Evolutionary conservation across 2,888 invertebrate genomes (phyloP).

Genomic region (Anthophora plumipes): DNA sequence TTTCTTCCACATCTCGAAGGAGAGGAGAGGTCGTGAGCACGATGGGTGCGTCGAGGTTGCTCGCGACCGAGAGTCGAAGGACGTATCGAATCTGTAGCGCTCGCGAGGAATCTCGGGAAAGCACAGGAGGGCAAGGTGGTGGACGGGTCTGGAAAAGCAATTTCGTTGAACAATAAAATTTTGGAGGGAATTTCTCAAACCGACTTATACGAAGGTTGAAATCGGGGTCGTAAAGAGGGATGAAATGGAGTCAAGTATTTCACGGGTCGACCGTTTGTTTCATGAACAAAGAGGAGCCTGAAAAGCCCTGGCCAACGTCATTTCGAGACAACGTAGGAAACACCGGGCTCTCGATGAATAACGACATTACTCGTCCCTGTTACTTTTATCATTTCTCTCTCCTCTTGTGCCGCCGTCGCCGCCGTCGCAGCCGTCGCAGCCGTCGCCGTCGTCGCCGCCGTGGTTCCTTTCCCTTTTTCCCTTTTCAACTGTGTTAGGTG

Average conservation of each 20-base stretch:
- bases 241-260: slow-evolving; percentile 68
- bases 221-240: slow-evolving; percentile 63
- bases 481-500: slow-evolving; percentile 8
- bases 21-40: neutral
- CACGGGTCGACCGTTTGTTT: slow-evolving; percentile 70
- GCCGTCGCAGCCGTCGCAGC: neutral
- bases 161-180: slow-evolving; percentile 66
- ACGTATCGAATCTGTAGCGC: neutral
- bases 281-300: slow-evolving; percentile 65
- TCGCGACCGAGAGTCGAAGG: neutral
- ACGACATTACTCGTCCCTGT: slow-evolving; percentile 60
- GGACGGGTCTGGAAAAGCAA: slow-evolving; percentile 47
- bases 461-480: neutral
- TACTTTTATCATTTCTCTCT: slow-evolving; percentile 51
- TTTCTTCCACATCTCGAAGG: too few relatives aligned
- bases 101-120: neutral
- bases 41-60: neutral
- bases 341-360: slow-evolving; percentile 60
- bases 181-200: slow-evolving; percentile 66
- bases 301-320: slow-evolving; percentile 64
- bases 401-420: neutral
- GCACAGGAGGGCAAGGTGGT: neutral
- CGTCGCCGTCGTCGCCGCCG: neutral
- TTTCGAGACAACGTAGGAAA: slow-evolving; percentile 63
- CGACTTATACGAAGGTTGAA: slow-evolving; percentile 50